These are phyloP conservation scores for Alauda arvensis DNA, from an alignment of 2,797 vertebrate genomes.

Conservation along the genomic window DNA sequence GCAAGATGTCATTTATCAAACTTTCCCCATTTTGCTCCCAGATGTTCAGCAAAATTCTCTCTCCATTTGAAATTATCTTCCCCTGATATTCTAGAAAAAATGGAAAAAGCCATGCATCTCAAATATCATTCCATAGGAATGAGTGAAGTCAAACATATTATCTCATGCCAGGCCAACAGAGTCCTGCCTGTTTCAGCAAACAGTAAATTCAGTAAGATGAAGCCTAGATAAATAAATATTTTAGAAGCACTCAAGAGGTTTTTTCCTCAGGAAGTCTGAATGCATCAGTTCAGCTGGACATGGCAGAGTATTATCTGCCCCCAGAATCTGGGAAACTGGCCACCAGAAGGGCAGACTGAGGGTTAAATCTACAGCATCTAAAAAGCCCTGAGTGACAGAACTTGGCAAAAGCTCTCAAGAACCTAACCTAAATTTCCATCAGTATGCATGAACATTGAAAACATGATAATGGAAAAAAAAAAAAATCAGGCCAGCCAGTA, in stretches of 20 bases:
- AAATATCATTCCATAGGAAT: conserved; percentile 14
- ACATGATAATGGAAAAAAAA: conserved; percentile 1
- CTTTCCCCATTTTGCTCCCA: conserved; percentile 28
- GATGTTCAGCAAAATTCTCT: conserved; percentile 28
- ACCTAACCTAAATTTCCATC: conserved; percentile 19
- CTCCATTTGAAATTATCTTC: conserved; percentile 5
- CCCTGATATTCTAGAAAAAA: conserved; percentile 7
- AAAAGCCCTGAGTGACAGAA: conserved; percentile 25
- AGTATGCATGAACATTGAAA: conserved; percentile 39
- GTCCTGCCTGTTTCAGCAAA: conserved; percentile 23
- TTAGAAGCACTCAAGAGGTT: conserved; percentile 24
- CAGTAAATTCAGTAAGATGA: conserved; percentile 27
- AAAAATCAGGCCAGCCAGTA: conserved; percentile 29
- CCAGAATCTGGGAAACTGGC: background rate
- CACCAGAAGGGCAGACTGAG: background rate
- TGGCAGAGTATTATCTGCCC: background rate
- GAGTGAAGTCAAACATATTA: conserved; percentile 9
- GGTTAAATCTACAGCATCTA: conserved; percentile 36
- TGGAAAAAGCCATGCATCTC: background rate
- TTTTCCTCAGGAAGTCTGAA: conserved; percentile 36
- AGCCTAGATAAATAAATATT: conserved; percentile 49
- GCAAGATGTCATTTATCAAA: conserved; percentile 40
- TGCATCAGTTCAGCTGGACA: conserved; percentile 3
- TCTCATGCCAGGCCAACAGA: conserved; percentile 23
- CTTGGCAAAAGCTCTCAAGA: conserved; percentile 14